Evolutionary conservation across 2,797 vertebrate genomes (phyloP).

Genomic region (Rhinogobio ventralis): DNA sequence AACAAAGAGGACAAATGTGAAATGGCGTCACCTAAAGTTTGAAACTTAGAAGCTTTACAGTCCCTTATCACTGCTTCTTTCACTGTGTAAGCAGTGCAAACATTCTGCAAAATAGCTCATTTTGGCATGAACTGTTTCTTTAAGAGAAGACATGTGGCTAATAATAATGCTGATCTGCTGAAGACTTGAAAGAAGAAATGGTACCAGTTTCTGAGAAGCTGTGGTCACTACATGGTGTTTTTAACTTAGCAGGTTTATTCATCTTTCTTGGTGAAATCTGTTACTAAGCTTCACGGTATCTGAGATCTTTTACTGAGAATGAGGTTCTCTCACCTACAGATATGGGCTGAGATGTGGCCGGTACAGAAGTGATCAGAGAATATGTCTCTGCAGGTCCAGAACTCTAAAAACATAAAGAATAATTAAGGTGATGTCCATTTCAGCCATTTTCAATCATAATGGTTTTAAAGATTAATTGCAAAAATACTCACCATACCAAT

Average conservation of each 20-base stretch:
- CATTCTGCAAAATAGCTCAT: background rate
- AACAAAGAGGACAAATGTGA: background rate
- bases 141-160: background rate
- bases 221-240: background rate
- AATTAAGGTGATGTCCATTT: background rate
- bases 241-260: background rate
- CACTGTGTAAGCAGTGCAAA: background rate
- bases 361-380: conserved; percentile 21
- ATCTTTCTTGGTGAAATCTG: background rate
- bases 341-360: background rate
- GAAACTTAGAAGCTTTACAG: background rate
- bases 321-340: background rate
- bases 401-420: background rate
- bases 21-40: background rate
- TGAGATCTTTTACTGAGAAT: background rate
- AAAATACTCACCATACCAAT: background rate
- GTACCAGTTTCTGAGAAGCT: background rate
- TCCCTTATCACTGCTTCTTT: background rate
- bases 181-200: background rate
- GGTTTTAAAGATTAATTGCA: background rate
- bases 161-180: background rate
- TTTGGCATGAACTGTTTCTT: background rate
- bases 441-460: background rate
- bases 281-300: background rate
- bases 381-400: background rate